A percentile compares a stretch with the other conserved stretches of the same genome.
Conservation (phyloP, 2,797 vertebrate genomes). For the Epinephelus awoara region DNA sequence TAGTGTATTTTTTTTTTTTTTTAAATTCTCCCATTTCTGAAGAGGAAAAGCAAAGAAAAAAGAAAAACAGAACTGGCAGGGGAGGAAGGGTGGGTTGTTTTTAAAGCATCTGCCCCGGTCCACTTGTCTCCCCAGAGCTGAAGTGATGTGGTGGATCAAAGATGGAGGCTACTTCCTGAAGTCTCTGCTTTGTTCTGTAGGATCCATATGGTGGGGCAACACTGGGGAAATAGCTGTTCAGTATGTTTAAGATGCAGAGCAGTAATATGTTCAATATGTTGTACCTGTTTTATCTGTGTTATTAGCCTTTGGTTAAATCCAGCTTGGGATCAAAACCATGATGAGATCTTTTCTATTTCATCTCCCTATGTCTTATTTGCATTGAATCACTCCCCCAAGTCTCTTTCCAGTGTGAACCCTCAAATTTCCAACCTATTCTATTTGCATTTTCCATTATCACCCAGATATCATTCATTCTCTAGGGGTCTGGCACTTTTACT, state of each 20-base stretch:
- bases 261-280: neutral
- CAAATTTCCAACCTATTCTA: neutral
- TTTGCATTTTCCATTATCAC: conserved; percentile 9
- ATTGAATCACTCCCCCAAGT: neutral
- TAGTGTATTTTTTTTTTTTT: conserved; percentile 33
- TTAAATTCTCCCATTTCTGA: conserved; percentile 42
- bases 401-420: neutral
- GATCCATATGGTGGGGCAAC: conserved; percentile 33
- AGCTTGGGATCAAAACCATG: neutral
- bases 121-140: conserved; percentile 65
- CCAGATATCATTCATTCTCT: neutral
- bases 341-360: conserved; percentile 13
- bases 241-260: neutral
- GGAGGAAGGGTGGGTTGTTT: conserved; percentile 63
- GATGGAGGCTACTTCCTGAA: conserved; percentile 45
- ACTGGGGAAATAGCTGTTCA: neutral
- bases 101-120: conserved; percentile 63
- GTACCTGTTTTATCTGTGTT: neutral
- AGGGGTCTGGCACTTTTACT: conserved; percentile 5
- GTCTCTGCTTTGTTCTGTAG: conserved; percentile 30
- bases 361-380: neutral
- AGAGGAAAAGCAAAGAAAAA: conserved; percentile 36
- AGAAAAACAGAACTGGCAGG: conserved; percentile 31
- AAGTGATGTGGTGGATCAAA: conserved; percentile 52
- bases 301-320: neutral